phyloP scores from a whole-genome alignment of 2,888 invertebrate species.

The Caenorhabditis becei region DNA sequence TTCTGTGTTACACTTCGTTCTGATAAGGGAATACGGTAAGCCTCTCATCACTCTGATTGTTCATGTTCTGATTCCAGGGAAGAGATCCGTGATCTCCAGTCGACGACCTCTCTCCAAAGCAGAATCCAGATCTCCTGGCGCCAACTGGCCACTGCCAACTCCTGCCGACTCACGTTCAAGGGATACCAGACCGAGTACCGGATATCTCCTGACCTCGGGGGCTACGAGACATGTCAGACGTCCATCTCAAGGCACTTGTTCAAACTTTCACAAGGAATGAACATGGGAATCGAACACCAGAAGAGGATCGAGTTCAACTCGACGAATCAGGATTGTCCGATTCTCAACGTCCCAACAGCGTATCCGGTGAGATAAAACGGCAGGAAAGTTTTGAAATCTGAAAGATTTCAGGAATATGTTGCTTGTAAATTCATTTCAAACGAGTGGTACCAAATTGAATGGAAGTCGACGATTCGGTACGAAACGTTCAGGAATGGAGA shows the following conservation, averaged over 20 bases:
- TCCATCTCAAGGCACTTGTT: slow-evolving; percentile 74
- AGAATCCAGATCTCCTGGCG: slow-evolving; percentile 58
- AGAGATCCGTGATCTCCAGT: slow-evolving; percentile 68
- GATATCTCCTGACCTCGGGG: slow-evolving; percentile 78
- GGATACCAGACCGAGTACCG: slow-evolving; percentile 79
- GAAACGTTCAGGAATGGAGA: slow-evolving; percentile 73
- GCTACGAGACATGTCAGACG: slow-evolving; percentile 76
- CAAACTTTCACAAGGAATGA: slow-evolving; percentile 67
- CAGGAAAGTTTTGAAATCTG: background rate
- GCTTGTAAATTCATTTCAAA: slow-evolving; percentile 72
- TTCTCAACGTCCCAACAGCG: slow-evolving; percentile 70
- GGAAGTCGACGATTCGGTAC: slow-evolving; percentile 73
- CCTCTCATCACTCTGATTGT: no score
- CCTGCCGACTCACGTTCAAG: slow-evolving; percentile 54
- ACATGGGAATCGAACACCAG: slow-evolving; percentile 49
- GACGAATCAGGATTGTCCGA: slow-evolving; percentile 72
- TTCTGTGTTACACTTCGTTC: slow-evolving; percentile 73
- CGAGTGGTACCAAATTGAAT: slow-evolving; percentile 77
- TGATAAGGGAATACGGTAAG: slow-evolving; percentile 65
- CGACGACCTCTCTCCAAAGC: slow-evolving; percentile 68
- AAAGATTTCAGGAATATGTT: slow-evolving; percentile 71
- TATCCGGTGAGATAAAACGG: slow-evolving; percentile 61
- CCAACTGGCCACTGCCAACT: slow-evolving; percentile 56
- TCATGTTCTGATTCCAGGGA: no score
- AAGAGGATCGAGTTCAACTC: slow-evolving; percentile 66